A percentile compares a stretch with the other conserved stretches of the same genome.
phyloP scores from a whole-genome alignment of 2,797 vertebrate genomes.

The Gobionotothen gibberifrons region DNA sequence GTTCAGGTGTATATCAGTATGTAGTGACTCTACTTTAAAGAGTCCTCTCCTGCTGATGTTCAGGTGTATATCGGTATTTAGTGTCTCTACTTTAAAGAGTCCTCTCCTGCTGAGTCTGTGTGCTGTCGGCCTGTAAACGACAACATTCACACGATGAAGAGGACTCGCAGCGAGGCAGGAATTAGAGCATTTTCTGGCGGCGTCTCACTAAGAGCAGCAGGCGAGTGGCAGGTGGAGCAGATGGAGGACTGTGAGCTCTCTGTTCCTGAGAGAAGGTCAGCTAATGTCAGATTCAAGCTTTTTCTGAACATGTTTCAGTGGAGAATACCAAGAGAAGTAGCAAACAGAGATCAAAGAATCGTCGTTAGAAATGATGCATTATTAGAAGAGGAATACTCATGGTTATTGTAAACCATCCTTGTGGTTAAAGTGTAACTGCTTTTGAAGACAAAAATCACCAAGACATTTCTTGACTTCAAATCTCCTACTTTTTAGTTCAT shows the following conservation, averaged over 20 bases:
- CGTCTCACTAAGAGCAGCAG: conserved; percentile 55
- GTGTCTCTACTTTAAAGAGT: too few relatives aligned
- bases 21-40: too few relatives aligned
- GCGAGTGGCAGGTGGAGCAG: conserved; percentile 65
- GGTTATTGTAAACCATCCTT: too few relatives aligned
- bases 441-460: too few relatives aligned
- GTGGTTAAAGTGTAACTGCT: too few relatives aligned
- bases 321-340: not conserved
- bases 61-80: too few relatives aligned
- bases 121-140: conserved; percentile 19
- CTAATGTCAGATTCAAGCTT: conserved; percentile 4
- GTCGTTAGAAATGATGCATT: not conserved
- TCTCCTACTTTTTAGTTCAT: not conserved
- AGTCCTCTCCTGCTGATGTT: too few relatives aligned
- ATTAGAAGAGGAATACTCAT: not conserved
- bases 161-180: conserved; percentile 48
- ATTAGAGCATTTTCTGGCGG: conserved; percentile 41
- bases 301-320: not conserved
- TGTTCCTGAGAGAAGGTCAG: conserved; percentile 13
- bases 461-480: not conserved
- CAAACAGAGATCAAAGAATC: too few relatives aligned
- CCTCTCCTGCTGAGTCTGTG: not conserved
- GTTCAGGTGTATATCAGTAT: too few relatives aligned
- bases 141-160: conserved; percentile 5
- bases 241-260: conserved; percentile 36